phyloP scores from a whole-genome alignment of 2,797 vertebrate genomes.

The Myotis planiceps region DNA sequence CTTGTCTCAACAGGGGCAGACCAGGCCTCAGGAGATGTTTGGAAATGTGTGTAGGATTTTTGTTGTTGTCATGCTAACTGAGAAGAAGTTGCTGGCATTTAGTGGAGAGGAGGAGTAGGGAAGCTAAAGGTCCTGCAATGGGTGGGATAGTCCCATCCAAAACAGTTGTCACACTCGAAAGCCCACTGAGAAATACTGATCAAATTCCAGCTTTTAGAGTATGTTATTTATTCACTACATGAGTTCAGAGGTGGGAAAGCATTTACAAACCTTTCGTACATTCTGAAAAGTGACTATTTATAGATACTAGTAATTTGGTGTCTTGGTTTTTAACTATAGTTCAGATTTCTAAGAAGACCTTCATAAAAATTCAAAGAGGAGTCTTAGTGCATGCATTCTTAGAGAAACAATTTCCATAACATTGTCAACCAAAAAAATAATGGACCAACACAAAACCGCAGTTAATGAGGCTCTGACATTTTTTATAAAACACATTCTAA shows the following conservation, averaged over 20 bases:
- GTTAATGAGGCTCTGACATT: slow-evolving; percentile 42
- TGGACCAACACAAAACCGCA: slow-evolving; percentile 31
- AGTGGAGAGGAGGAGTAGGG: background rate
- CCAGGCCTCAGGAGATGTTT: background rate
- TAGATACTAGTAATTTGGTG: slow-evolving; percentile 4
- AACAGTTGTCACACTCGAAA: background rate
- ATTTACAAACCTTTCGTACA: background rate
- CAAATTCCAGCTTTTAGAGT: background rate
- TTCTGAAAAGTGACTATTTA: slow-evolving; percentile 7
- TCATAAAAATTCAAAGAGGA: slow-evolving; percentile 40
- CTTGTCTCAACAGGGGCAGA: background rate
- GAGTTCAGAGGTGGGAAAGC: background rate
- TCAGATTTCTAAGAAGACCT: slow-evolving; percentile 43
- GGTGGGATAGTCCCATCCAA: background rate
- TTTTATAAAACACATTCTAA: slow-evolving; percentile 57
- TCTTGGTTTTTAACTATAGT: slow-evolving; percentile 36
- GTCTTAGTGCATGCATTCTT: background rate
- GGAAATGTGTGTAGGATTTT: background rate
- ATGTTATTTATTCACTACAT: background rate
- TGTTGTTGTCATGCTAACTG: background rate
- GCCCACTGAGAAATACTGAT: background rate
- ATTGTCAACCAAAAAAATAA: slow-evolving; percentile 46
- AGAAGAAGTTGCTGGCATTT: background rate
- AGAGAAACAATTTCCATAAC: slow-evolving; percentile 50
- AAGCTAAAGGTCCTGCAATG: background rate